Evolutionary conservation across 2,797 vertebrate species (phyloP).

Genomic region (Uromys caudimaculatus): DNA sequence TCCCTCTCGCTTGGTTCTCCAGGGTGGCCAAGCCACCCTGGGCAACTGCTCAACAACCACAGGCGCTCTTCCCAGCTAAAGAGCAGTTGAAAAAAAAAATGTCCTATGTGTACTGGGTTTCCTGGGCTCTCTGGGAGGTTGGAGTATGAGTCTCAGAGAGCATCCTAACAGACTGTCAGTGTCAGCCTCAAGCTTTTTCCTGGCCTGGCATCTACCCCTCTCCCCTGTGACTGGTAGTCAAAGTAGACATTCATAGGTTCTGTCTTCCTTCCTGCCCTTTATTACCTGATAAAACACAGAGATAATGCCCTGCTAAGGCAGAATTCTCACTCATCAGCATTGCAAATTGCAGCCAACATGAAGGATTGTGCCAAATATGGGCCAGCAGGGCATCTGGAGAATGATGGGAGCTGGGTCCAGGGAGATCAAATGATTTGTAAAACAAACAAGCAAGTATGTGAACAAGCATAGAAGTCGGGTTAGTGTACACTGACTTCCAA

Average conservation of each 20-base stretch:
- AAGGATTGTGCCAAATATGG: not conserved
- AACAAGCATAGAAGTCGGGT: slow-evolving; percentile 4
- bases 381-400: not conserved
- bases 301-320: not conserved
- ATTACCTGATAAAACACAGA: slow-evolving; percentile 22
- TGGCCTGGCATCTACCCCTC: slow-evolving; percentile 8
- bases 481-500: slow-evolving; percentile 40
- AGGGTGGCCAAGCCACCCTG: slow-evolving; percentile 76
- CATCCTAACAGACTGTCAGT: slow-evolving; percentile 50
- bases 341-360: not conserved
- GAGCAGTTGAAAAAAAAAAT: slow-evolving; percentile 66
- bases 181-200: slow-evolving; percentile 28
- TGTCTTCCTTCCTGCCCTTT: slow-evolving; percentile 40
- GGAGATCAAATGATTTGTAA: not conserved
- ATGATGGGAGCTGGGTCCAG: not conserved
- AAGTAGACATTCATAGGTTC: slow-evolving; percentile 34
- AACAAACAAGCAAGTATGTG: slow-evolving; percentile 43
- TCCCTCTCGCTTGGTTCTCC: slow-evolving; percentile 62
- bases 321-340: not conserved
- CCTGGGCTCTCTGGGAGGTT: slow-evolving; percentile 63
- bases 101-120: slow-evolving; percentile 61
- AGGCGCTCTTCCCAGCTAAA: slow-evolving; percentile 67
- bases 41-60: slow-evolving; percentile 72
- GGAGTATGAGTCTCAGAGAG: slow-evolving; percentile 20
- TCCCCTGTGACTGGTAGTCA: slow-evolving; percentile 31